Percentiles rank a stretch among this genome's conserved stretches.
Conservation (phyloP, 23 tunicate species). For the Botrylloides violaceus region DNA sequence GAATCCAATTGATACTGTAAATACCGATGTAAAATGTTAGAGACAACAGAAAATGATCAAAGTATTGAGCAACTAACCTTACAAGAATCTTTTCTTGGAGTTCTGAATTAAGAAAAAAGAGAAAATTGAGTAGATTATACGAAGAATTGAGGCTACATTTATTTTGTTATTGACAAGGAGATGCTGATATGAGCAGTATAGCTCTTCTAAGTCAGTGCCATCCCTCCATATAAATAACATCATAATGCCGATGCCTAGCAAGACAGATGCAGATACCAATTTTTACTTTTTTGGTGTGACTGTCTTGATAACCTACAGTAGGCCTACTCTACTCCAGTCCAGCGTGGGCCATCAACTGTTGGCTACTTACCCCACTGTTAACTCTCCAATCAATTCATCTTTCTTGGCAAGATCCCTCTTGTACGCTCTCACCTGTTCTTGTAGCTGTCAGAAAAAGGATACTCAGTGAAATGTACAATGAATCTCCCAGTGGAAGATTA, state of each 20-base stretch:
- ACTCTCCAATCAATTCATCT: constrained; percentile 69
- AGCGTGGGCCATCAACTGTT: too few relatives aligned
- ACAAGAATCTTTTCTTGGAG: constrained; percentile 30
- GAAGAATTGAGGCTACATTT: too few relatives aligned
- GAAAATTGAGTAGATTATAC: too few relatives aligned
- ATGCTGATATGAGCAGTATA: too few relatives aligned
- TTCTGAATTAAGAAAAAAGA: constrained; percentile 22
- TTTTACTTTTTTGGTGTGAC: too few relatives aligned
- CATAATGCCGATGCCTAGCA: too few relatives aligned
- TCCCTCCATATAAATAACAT: neutral
- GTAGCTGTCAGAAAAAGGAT: constrained; percentile 36
- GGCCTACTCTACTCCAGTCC: too few relatives aligned
- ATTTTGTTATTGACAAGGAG: too few relatives aligned
- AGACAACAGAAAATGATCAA: neutral
- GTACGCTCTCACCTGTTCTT: constrained; percentile 76
- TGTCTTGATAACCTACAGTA: too few relatives aligned
- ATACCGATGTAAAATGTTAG: neutral
- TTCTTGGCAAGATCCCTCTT: constrained; percentile 63
- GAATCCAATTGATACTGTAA: constrained; percentile 9
- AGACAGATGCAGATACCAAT: too few relatives aligned
- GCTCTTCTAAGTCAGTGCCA: too few relatives aligned
- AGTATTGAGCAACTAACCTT: constrained; percentile 8
- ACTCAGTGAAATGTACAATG: neutral
- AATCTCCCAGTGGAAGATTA: neutral
- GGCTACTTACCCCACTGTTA: constrained; percentile 38